Base-by-base conservation (phyloP, 2,113 vertebrate genomes). In the Himantopus leucocephalus region DNA sequence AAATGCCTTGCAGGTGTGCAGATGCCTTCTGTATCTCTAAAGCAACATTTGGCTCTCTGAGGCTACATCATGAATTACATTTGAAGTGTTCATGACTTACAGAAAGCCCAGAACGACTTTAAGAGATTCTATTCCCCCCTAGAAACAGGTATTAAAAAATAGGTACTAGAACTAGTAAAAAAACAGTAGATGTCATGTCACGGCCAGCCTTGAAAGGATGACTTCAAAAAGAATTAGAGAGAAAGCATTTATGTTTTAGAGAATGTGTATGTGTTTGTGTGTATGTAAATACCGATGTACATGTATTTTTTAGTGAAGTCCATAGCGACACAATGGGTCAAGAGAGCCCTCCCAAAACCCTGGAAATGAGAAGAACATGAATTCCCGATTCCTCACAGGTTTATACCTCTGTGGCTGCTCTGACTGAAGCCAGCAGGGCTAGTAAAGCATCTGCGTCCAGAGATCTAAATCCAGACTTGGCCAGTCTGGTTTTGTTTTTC, bases 351-450 rank as follows among this genome's bases (percentile, higher is more conserved):
- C 41, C 39, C 41, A 41, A 48, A 85, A 53, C 29, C 58, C 41
- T n/a, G 23, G 29, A 41, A 75, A 56, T 8, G 1, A 55, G 30
- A 83, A 58, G 20, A 86, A 56, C 1, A 0, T 0, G 6, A 85
- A 8, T 12, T 41, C 27, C 14, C 2, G 1, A 5, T 30, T 79
- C 29, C 30, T 91, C 37, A 37, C 62, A 79, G 52, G 39, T 67
- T 86, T 62, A 5, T 35, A 53, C 17, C 47, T 78, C 70, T 48
- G 20, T 39, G 50, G 24, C 52, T 59, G n/a, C 18, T 77, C n/a
- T 66, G 68, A 56, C 34, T 60, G 32, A 73, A 88, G 71, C 35
- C 47, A 92, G 30, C 5, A 9, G 29, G 26, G 21, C 29, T 90
- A 9, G 43, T 67, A 71, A 66, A 41, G 41, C 56, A 85, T 35